phyloP scores from a whole-genome alignment of 2,113 vertebrate species.

The Cervus canadensis region DNA sequence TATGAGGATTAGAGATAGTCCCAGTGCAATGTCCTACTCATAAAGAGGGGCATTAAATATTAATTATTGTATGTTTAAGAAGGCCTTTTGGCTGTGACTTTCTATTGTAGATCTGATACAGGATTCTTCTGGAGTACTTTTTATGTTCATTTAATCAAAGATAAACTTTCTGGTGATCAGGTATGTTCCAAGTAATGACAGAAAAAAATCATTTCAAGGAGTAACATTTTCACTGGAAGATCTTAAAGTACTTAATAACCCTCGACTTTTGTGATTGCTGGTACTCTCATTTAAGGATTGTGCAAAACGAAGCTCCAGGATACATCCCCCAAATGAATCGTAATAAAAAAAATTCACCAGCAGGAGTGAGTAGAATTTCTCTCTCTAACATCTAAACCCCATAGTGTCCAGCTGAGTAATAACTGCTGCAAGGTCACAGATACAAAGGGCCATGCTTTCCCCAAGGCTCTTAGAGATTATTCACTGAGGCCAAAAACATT shows the following conservation, averaged over 20 bases:
- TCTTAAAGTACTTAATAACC: constrained; percentile 2
- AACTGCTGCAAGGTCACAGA: constrained; percentile 51
- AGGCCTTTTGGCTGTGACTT: constrained; percentile 39
- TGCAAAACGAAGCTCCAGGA: constrained; percentile 32
- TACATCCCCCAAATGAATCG: constrained; percentile 11
- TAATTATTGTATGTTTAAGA: constrained; percentile 35
- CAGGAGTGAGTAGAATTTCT: constrained; percentile 31
- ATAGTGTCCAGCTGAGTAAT: constrained; percentile 49
- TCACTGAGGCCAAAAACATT: constrained; percentile 52
- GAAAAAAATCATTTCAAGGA: background rate
- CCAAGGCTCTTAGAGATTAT: constrained; percentile 52
- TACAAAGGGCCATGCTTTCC: constrained; percentile 43
- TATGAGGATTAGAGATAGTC: constrained; percentile 37
- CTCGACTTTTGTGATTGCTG: background rate
- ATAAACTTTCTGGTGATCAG: constrained; percentile 53
- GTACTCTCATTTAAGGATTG: constrained; percentile 20
- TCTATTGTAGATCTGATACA: constrained; percentile 38
- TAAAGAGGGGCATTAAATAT: background rate
- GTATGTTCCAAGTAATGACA: background rate
- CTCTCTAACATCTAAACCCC: constrained; percentile 38
- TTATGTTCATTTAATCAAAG: constrained; percentile 40
- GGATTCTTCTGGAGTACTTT: background rate
- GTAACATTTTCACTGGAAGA: constrained; percentile 24
- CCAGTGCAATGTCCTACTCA: background rate
- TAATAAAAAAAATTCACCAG: constrained; percentile 22